phyloP scores from a whole-genome alignment of 92 coral and sea anemone species.

The Heliopora coerulea region DNA sequence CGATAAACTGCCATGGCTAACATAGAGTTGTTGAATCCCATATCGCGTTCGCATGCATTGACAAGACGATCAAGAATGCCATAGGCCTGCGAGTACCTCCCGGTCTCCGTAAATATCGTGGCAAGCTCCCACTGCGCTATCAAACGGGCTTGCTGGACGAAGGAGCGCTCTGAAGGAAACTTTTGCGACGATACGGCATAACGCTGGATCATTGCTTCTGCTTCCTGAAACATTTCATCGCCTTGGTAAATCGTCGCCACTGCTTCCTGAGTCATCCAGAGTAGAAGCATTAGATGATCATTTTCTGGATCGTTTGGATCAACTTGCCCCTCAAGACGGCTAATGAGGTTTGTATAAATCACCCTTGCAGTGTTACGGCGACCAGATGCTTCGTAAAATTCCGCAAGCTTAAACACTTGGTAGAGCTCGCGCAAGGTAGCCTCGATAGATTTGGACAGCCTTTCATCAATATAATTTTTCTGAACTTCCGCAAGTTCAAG shows the following conservation, averaged over 20 bases:
- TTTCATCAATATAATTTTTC: background rate
- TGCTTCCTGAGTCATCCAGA: slow-evolving; percentile 10
- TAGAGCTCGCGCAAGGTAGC: background rate
- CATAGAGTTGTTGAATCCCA: background rate
- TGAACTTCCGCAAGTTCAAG: slow-evolving; percentile 29
- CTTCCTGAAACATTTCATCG: slow-evolving; percentile 24
- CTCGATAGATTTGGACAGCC: slow-evolving; percentile 1
- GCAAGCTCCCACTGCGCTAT: background rate
- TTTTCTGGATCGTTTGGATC: slow-evolving; percentile 20
- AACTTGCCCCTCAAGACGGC: slow-evolving; percentile 24
- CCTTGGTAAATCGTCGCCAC: slow-evolving; percentile 5
- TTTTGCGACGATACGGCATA: background rate
- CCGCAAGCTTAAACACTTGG: slow-evolving; percentile 20
- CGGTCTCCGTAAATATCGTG: slow-evolving; percentile 11
- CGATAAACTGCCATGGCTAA: slow-evolving; percentile 1
- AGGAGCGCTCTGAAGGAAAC: slow-evolving; percentile 12
- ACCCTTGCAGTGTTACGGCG: slow-evolving; percentile 19
- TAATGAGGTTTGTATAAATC: slow-evolving; percentile 13
- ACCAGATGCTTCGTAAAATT: slow-evolving; percentile 21
- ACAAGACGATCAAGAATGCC: slow-evolving; percentile 8
- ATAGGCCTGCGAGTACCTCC: slow-evolving; percentile 2
- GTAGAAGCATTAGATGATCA: slow-evolving; percentile 1
- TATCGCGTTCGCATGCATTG: background rate
- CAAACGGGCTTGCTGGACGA: slow-evolving; percentile 2
- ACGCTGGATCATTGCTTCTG: slow-evolving; percentile 40